Evolutionary conservation across 2,888 invertebrate genomes (phyloP).

Genomic region (Pharmacophagus antenor): DNA sequence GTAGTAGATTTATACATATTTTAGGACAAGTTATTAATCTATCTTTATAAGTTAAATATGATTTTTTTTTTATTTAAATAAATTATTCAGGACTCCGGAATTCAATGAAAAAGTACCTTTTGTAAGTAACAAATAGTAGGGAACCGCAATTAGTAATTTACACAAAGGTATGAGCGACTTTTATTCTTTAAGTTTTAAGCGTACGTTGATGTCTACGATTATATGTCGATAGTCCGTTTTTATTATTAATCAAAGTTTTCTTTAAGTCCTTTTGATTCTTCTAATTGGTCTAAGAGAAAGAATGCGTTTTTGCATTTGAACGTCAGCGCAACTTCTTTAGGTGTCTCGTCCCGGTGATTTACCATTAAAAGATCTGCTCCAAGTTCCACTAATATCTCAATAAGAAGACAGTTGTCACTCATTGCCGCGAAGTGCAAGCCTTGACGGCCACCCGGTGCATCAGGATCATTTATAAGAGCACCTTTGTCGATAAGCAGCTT

Average conservation of each 20-base stretch:
- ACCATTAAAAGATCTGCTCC: constrained; percentile 55
- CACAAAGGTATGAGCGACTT: background rate
- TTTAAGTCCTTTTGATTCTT: constrained; percentile 39
- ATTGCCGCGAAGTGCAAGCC: constrained; percentile 77
- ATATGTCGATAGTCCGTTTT: too few relatives aligned
- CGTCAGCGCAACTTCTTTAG: constrained; percentile 58
- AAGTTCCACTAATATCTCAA: constrained; percentile 52
- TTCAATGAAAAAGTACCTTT: too few relatives aligned
- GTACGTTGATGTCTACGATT: too few relatives aligned
- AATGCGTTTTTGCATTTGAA: constrained; percentile 56
- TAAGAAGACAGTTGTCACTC: constrained; percentile 63
- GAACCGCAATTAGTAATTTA: background rate
- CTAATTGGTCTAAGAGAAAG: constrained; percentile 37
- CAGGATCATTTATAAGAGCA: constrained; percentile 56
- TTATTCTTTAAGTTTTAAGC: too few relatives aligned
- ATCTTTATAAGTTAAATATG: too few relatives aligned
- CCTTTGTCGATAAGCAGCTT: constrained; percentile 57
- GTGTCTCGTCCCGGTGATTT: constrained; percentile 64
- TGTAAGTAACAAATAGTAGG: too few relatives aligned
- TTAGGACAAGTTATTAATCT: too few relatives aligned
- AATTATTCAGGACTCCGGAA: too few relatives aligned
- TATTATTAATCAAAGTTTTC: too few relatives aligned
- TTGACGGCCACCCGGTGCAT: constrained; percentile 65
- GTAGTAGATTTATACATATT: too few relatives aligned
- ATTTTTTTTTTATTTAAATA: too few relatives aligned